Conservation (phyloP, 1,140 invertebrate species). For the Varroa destructor region DNA sequence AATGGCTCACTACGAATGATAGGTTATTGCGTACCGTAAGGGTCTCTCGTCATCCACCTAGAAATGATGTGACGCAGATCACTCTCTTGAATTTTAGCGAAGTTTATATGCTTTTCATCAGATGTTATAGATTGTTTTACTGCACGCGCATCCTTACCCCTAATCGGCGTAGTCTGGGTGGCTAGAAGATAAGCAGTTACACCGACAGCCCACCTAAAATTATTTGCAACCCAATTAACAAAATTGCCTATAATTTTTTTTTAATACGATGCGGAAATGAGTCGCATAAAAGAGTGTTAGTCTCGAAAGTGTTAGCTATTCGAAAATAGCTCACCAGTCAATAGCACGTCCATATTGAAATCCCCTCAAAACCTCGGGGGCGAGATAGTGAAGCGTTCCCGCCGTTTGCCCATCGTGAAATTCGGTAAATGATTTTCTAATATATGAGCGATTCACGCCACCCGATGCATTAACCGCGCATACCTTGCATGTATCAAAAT, state of each 20-base stretch:
- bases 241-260: neutral
- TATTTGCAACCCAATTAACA: neutral
- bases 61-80: too few relatives aligned
- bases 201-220: constrained; percentile 19
- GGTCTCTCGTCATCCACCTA: too few relatives aligned
- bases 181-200: neutral
- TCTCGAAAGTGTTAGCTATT: neutral
- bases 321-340: neutral
- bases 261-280: neutral
- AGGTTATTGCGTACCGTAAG: too few relatives aligned
- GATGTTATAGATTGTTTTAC: too few relatives aligned
- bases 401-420: constrained; percentile 15
- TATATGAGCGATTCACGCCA: neutral
- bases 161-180: constrained; percentile 3
- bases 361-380: constrained; percentile 10
- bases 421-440: constrained; percentile 1
- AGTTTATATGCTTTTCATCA: too few relatives aligned
- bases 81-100: too few relatives aligned
- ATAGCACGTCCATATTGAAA: constrained; percentile 2
- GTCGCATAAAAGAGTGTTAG: neutral
- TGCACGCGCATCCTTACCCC: neutral
- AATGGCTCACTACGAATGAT: too few relatives aligned
- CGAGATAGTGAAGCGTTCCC: constrained; percentile 16
- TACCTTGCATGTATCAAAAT: constrained; percentile 16
- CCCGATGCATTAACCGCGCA: neutral